Percentiles rank a stretch among this genome's conserved stretches.
Evolutionary conservation across 2,113 vertebrate species (phyloP).

Genomic region (Limnothrissa miodon): DNA sequence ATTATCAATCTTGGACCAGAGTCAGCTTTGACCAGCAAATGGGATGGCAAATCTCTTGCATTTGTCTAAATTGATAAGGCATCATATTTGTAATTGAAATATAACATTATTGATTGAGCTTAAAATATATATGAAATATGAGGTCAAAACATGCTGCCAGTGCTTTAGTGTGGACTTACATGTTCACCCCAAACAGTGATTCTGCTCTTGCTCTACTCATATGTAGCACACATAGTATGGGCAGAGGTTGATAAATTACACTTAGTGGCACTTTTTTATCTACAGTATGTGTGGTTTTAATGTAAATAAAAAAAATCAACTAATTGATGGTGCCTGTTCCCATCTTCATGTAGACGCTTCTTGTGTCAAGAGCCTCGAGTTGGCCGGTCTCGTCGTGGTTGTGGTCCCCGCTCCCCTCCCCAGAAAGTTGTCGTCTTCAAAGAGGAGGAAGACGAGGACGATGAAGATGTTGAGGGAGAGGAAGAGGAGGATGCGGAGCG

Average conservation of each 20-base stretch:
- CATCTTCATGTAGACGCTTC: conserved; percentile 69
- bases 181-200: no score
- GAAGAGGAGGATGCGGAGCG: conserved; percentile 71
- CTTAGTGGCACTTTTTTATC: not conserved
- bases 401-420: conserved; percentile 74
- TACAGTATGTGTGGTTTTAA: not conserved
- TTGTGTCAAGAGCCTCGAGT: conserved; percentile 74
- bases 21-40: no score
- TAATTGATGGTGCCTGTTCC: not conserved
- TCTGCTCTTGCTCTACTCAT: not conserved
- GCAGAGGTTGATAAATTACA: not conserved
- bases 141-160: no score
- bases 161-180: no score
- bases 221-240: not conserved
- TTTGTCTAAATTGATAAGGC: no score
- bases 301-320: not conserved
- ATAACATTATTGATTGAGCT: no score
- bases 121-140: no score
- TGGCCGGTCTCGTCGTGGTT: conserved; percentile 75
- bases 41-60: no score
- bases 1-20: no score
- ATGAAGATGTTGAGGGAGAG: conserved; percentile 35
- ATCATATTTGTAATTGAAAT: no score
- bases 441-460: conserved; percentile 72
- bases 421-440: conserved; percentile 32